These are phyloP conservation scores for Capreolus pygargus DNA, from an alignment of 2,113 vertebrate species.

Conservation along the genomic window DNA sequence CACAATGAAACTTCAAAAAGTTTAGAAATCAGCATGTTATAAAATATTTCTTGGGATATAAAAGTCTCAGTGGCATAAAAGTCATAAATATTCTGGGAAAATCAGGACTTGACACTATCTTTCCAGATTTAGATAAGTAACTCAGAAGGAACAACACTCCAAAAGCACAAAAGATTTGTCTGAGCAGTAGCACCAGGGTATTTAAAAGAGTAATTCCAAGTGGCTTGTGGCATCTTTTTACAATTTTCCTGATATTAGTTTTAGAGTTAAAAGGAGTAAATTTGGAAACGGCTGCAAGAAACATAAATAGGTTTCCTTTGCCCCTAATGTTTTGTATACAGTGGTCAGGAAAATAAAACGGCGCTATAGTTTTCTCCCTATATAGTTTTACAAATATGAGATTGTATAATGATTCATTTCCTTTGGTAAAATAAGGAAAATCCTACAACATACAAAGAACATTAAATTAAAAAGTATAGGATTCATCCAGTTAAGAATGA, in stretches of 20 bases:
- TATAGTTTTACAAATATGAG: slow-evolving; percentile 1
- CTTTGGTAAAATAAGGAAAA: slow-evolving; percentile 37
- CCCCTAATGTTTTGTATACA: not conserved
- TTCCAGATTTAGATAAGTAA: slow-evolving; percentile 16
- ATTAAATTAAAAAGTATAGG: not conserved
- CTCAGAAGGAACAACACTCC: not conserved
- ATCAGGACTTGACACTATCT: not conserved
- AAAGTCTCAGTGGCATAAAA: not conserved
- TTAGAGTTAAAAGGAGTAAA: slow-evolving; percentile 36
- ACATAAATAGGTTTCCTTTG: slow-evolving; percentile 30
- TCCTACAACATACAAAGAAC: not conserved
- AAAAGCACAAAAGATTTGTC: not conserved
- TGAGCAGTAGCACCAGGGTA: not conserved
- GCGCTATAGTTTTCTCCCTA: not conserved
- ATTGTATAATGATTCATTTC: not conserved
- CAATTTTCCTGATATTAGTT: not conserved
- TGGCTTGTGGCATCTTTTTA: slow-evolving; percentile 5
- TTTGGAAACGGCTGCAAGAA: not conserved
- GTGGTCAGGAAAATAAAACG: not conserved
- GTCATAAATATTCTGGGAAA: slow-evolving; percentile 18
- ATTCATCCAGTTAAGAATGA: slow-evolving; percentile 30
- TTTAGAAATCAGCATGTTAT: not conserved
- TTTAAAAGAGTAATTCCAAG: slow-evolving; percentile 33
- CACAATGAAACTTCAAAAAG: not conserved
- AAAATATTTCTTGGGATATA: slow-evolving; percentile 9